Evolutionary conservation across 1,140 invertebrate species (phyloP).

Genomic region (Hermetia illucens): DNA sequence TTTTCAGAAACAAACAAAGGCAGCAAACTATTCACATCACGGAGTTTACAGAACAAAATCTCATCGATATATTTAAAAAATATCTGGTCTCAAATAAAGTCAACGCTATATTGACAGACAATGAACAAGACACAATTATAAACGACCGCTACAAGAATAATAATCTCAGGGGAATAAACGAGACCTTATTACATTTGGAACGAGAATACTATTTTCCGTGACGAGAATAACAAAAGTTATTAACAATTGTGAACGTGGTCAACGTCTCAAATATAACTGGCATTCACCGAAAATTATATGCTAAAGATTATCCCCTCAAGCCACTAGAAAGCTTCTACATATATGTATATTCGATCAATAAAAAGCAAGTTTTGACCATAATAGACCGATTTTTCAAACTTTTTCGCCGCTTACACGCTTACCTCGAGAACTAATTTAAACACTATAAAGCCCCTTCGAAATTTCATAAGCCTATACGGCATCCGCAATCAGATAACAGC

Average conservation of each 20-base stretch:
- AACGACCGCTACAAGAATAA: background rate
- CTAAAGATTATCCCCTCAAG: no score
- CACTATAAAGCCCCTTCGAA: no score
- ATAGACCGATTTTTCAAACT: no score
- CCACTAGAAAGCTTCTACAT: no score
- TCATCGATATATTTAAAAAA: background rate
- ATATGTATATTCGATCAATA: no score
- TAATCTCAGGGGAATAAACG: background rate
- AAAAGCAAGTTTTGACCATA: no score
- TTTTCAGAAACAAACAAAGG: background rate
- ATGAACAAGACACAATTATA: background rate
- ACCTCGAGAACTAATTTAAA: no score
- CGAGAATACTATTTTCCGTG: background rate
- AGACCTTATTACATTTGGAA: background rate
- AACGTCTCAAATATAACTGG: background rate
- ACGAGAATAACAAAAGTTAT: background rate
- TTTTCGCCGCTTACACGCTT: no score
- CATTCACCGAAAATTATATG: background rate
- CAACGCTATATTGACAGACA: background rate
- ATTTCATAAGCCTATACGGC: no score
- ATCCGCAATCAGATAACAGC: no score
- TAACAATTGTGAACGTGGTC: no score
- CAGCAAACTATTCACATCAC: background rate
- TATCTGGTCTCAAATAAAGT: background rate
- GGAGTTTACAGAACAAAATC: background rate